Percentiles rank a stretch among this genome's conserved stretches.
Evolutionary conservation across 2,888 invertebrate genomes (phyloP).

Genomic region (Tridacna crocea): DNA sequence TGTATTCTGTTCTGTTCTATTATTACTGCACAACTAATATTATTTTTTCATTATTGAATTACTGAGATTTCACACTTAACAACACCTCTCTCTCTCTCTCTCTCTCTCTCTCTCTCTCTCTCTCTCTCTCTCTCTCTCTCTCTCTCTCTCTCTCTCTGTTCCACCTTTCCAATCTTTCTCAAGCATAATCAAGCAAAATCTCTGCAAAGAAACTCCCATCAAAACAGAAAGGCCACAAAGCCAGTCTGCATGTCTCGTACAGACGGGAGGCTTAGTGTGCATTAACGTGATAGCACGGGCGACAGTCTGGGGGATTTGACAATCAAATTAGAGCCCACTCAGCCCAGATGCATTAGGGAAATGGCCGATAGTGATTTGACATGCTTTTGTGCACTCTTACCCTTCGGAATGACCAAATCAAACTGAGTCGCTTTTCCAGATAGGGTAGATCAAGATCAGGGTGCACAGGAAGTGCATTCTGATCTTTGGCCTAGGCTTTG

Average conservation of each 20-base stretch:
- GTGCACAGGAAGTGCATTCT: too few species aligned
- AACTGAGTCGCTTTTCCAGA: too few species aligned
- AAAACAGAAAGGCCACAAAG: background rate
- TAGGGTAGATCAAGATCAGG: too few species aligned
- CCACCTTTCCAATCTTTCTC: too few species aligned
- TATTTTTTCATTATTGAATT: background rate
- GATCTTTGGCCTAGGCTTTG: too few species aligned
- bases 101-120: conserved; percentile 16
- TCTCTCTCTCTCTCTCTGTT: too few species aligned
- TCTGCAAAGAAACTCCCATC: too few species aligned
- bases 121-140: conserved; percentile 12
- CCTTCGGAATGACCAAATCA: background rate
- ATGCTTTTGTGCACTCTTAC: background rate
- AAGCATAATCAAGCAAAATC: too few species aligned
- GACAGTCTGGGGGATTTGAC: conserved; percentile 13
- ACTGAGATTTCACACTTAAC: too few species aligned
- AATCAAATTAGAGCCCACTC: conserved; percentile 20
- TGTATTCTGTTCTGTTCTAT: too few species aligned
- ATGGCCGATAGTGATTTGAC: too few species aligned
- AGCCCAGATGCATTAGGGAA: conserved; percentile 18
- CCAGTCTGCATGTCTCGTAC: background rate
- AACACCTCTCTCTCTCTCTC: conserved; percentile 5
- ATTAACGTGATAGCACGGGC: conserved; percentile 8
- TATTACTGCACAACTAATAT: background rate
- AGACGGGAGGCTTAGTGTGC: background rate